Conservation (phyloP, 2,113 vertebrate species). For the Brachypteracias leptosomus region DNA sequence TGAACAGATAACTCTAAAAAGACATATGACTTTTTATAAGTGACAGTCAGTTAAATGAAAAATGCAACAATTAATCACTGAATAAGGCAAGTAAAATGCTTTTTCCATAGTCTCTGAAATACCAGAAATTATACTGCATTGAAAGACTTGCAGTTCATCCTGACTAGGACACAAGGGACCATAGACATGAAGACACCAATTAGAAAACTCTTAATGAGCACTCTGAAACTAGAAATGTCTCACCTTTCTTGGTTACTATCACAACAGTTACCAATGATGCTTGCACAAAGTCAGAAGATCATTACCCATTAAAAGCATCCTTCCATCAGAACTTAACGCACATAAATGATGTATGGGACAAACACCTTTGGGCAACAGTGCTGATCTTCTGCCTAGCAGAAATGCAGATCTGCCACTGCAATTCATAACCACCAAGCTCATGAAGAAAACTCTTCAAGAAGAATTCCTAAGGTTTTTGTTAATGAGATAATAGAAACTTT, state of each 20-base stretch:
- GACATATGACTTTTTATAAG: not conserved
- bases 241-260: not conserved
- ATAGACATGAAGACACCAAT: not conserved
- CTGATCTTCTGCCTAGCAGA: not conserved
- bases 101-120: not conserved
- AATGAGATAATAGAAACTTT: not conserved
- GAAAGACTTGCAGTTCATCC: not conserved
- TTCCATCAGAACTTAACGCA: not conserved
- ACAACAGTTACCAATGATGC: not conserved
- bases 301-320: not conserved
- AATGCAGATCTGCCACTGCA: not conserved
- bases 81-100: not conserved
- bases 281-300: not conserved
- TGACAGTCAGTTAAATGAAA: constrained; percentile 27
- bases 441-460: not conserved
- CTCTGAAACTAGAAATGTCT: not conserved
- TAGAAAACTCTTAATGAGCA: not conserved
- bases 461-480: not conserved
- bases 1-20: constrained; percentile 37
- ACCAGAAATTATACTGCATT: not conserved
- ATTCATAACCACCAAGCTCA: not conserved
- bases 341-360: not conserved
- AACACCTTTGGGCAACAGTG: not conserved
- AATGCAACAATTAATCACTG: constrained; percentile 26
- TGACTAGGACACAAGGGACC: not conserved